phyloP scores from a whole-genome alignment of 2,113 vertebrate species.

The mouse (Mus musculus) region GRCm39 chr1:102458001-102458500 shows the following conservation, averaged over 20 bases:
- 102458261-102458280: neutral
- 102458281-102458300: neutral
- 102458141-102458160: neutral
- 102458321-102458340: neutral
- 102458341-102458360: neutral
- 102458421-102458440: neutral
- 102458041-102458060: neutral
- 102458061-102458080: neutral
- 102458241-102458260: neutral
- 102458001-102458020: neutral
- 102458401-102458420: neutral
- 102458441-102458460: constrained; percentile 2
- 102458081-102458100: neutral
- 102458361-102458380: rapidly evolving
- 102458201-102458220: neutral
- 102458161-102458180: neutral
- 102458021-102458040: neutral
- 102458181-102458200: neutral
- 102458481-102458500: neutral
- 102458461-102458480: neutral
- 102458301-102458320: neutral
- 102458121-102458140: neutral
- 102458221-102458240: neutral
- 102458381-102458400: neutral
- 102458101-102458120: too few species aligned